Evolutionary conservation across 2,888 invertebrate species (phyloP), one percentile per base, ranked within the genome.

Genomic region (Chorisops tibialis): DNA sequence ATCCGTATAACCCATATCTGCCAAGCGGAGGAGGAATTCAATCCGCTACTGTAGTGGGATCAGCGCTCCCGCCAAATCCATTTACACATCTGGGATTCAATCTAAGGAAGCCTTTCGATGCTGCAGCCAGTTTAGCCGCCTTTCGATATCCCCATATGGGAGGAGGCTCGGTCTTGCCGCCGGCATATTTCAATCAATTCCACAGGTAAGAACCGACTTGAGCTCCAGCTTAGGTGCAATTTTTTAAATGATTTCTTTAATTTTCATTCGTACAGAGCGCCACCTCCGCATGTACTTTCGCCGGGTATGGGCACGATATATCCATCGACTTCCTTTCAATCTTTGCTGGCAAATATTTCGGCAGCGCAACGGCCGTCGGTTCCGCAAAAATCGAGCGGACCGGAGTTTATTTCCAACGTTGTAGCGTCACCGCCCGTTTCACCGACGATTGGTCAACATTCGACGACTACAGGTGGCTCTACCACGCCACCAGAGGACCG

Each of bases 1-100:
- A 93, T 76, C 93, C 93, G 1, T 93, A 93, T 83, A 92, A 89
- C 75, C 91, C 92, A 1, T 93, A 91, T 78, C 75, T 91, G 67
- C 82, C 86, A 51, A 84, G 86, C 48, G 83, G 82, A n/a, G 83
- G 84, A 2, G 83, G 84, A 35, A 82, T 87, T 49, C 83, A 86
- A 47, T 81, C 85, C 41, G 70, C 73, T 16, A 69, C 71, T 2
- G 85, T 89, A 0, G 87, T 89, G 4, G 87, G 90, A 3, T 85
- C 90, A 70, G 84, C 89, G 30, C 82, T 91, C 76, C 78, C 78
- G 60, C 90, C 91, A 39, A 90, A 90, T 78, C 91, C 91, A 1
- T 91, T 92, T 79, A 81, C 86, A 18, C 89, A 89, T 72, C 80
- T 91, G 65, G 87, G 88, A 58, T 89, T 91, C 73, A 87, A 86